Evolutionary conservation across 1,140 invertebrate genomes (phyloP).

Genomic region (Drosophila lini): DNA sequence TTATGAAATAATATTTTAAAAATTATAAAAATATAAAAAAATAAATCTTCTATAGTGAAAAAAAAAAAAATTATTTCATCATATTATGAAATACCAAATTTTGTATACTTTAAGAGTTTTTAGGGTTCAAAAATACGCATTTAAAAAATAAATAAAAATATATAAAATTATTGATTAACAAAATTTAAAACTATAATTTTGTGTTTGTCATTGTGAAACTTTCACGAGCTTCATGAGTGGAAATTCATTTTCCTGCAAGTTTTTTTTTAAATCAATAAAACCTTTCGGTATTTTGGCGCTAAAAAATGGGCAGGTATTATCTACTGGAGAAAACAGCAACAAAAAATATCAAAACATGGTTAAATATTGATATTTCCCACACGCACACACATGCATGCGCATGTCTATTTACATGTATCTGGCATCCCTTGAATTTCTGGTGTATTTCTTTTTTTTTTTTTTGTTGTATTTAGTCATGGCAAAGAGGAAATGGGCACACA

Average conservation of each 20-base stretch:
- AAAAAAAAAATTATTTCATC: not conserved
- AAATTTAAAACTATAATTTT: not conserved
- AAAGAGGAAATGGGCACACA: conserved; percentile 44
- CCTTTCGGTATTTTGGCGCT: conserved; percentile 17
- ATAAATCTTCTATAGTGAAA: not conserved
- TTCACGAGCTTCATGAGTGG: no score
- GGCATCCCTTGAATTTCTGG: conserved; percentile 40
- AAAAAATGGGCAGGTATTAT: conserved; percentile 3
- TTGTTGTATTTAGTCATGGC: conserved; percentile 22
- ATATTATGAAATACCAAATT: not conserved
- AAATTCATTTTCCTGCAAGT: not conserved
- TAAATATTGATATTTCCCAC: conserved; percentile 31
- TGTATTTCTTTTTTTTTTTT: not conserved
- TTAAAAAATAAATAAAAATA: no score
- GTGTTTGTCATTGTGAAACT: no score
- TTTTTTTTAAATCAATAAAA: conserved; percentile 11
- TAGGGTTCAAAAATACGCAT: no score
- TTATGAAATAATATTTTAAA: not conserved
- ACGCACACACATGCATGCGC: not conserved
- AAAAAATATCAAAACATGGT: conserved; percentile 17
- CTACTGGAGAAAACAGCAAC: not conserved
- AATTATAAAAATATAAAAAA: no score
- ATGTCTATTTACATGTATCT: conserved; percentile 26
- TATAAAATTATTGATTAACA: no score
- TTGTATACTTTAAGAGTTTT: not conserved